Base-by-base conservation (phyloP, 2,888 invertebrate genomes). In the Melanchra persicariae region DNA sequence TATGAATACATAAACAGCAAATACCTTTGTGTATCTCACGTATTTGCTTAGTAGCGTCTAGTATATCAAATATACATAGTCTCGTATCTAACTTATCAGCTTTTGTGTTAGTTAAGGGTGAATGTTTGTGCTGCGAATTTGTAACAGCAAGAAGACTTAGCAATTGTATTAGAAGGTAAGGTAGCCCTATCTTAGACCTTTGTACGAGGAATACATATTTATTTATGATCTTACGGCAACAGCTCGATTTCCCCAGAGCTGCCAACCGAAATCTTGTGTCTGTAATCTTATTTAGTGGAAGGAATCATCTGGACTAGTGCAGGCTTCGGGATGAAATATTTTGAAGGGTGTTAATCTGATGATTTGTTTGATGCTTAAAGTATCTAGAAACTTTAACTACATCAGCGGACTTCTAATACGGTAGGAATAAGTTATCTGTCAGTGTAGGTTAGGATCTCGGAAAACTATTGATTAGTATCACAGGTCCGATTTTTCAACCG, bases 191-290 rank as follows among this genome's bases (percentile, higher is more conserved):
- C 19, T 68, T 34, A 55, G 43, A 22, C 34, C 5, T 49, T 19
- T 43, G 15, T 58, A 66, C n/a, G 45, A 66, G 49, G 26, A 22
- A 51, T 75, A 74, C 17, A 75, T 60, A 75, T 74, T 60, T 75
- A 75, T 45, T 45, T 75, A 60, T 75, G 54, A 68, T 49, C 40
- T 43, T 26, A 37, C 2, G 60, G 54, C 49, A 49, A 43, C 43
- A 22, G 6, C 9, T 15, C 54, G 74, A 74, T 74, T 74, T 74
- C 74, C 74, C 76, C 26, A 73, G 74, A 60, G 26, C 68, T 49
- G 19, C 5, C 24, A 37, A 37, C 37, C 17, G 45, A 40, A 49
- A 49, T 59, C 24, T 59, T 34, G 12, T 59, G 34, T 26, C 54
- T 19, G 58, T 26, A 34, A 60, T 68, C 30, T 15, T 0, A 74